These are phyloP conservation scores for Aulostomus chinensis DNA, from an alignment of 2,797 vertebrate species.

Conservation along the genomic window DNA sequence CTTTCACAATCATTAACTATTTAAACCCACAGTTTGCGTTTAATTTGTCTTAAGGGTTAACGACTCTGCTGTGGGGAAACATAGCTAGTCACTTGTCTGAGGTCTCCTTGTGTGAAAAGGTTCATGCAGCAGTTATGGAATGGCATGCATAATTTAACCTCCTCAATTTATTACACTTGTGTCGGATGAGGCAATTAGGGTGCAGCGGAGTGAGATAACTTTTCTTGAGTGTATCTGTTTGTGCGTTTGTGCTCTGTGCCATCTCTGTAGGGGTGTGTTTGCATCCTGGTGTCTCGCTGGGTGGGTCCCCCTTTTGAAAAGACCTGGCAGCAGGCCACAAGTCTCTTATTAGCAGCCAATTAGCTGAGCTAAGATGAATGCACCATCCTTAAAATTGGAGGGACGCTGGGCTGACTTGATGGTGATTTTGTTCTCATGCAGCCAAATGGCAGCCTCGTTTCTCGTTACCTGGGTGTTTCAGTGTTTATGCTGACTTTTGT, in stretches of 20 bases:
- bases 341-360: constrained; percentile 65
- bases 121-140: constrained; percentile 28
- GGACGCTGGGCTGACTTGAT: constrained; percentile 13
- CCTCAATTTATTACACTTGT: constrained; percentile 50
- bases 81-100: too few relatives aligned
- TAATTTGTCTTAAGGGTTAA: too few relatives aligned
- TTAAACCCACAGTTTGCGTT: too few relatives aligned
- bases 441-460: neutral
- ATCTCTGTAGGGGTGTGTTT: neutral
- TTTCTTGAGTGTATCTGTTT: neutral
- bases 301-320: constrained; percentile 28
- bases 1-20: too few relatives aligned
- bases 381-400: constrained; percentile 22
- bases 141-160: constrained; percentile 53
- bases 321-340: constrained; percentile 45
- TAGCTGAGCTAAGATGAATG: constrained; percentile 56
- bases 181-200: constrained; percentile 62
- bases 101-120: too few relatives aligned
- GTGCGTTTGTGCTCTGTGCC: neutral
- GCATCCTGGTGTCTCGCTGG: constrained; percentile 20
- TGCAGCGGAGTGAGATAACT: constrained; percentile 33
- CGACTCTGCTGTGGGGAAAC: too few relatives aligned
- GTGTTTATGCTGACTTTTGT: too few relatives aligned
- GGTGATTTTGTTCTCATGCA: constrained; percentile 21
- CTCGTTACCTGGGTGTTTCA: constrained; percentile 1